Base-by-base conservation (phyloP, 2,888 invertebrate species). In the Lumbricus terrestris region DNA sequence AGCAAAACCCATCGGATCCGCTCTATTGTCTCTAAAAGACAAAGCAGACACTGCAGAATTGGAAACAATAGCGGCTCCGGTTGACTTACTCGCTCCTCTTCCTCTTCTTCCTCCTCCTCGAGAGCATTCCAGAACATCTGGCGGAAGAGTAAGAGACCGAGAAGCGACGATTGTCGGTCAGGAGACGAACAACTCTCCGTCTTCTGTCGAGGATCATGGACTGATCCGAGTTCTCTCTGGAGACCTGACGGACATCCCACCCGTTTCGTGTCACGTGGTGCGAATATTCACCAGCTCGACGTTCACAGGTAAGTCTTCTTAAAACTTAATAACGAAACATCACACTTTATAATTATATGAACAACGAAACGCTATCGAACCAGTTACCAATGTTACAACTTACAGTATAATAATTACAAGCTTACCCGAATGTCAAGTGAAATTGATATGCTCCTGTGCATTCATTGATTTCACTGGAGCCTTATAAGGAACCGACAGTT, bases 271-370 rank as follows among this genome's bases (percentile, higher is more conserved):
- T 83, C 99, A 98, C 96, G 98, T 99, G 94, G 99, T 99, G 38
- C 96, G 99, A 93, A 99, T 99, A 93, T 99, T 99, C 95, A 99
- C 98, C 91, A 98, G 98, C 94, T 99, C 99, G 0, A 99, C 99
- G 0, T 99, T 99, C 94, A 99, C 99, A 94, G 99, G 98, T 98
- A 95, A 95, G 34, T 90, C n/a, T 69, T 69, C 11, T 69, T 8
- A 8, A 69, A 69, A 69, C 69, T n/a, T 13, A 69, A n/a, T n/a
- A n/a, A 69, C 29, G 69, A 69, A 69, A 69, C 69, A 69, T n/a
- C 11, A n/a, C n/a, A n/a, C n/a, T n/a, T n/a, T 69, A n/a, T 29
- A 69, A 69, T 1, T 8, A 29, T 29, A 29, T 29, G 6, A 54
- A 54, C 29, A 54, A 54, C 23, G 54, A 54, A 54, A 54, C 47